A percentile compares a stretch with the other conserved stretches of the same genome.
Conservation (phyloP, 2,888 invertebrate genomes). For the Hirtodrosophila duncani region DNA sequence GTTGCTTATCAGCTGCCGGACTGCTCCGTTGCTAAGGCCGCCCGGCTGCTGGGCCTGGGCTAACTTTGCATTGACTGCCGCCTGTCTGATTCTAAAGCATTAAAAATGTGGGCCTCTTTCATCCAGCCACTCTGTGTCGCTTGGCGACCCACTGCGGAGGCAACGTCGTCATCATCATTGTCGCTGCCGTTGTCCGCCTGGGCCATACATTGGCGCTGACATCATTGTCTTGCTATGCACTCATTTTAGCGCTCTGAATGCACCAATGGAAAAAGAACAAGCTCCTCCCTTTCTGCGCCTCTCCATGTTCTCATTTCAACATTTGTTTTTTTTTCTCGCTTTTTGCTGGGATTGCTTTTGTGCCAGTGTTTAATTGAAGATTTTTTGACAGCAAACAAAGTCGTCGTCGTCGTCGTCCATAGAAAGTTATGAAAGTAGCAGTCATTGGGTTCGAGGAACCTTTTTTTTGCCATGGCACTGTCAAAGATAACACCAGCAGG, state of each 20-base stretch:
- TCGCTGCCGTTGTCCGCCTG: conserved; percentile 11
- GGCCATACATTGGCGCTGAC: conserved; percentile 47
- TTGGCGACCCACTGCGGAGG: not conserved
- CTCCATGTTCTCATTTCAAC: conserved; percentile 22
- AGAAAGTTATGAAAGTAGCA: conserved; percentile 57
- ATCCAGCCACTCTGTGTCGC: too few species aligned
- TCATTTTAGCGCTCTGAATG: conserved; percentile 30
- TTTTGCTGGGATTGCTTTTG: conserved; percentile 56
- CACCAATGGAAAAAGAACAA: conserved; percentile 27
- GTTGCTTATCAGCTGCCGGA: conserved; percentile 62
- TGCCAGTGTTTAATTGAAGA: conserved; percentile 69
- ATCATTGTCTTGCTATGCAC: conserved; percentile 65
- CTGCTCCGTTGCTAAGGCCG: conserved; percentile 60
- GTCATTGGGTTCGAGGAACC: conserved; percentile 60
- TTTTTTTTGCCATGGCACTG: conserved; percentile 34
- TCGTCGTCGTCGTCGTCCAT: conserved; percentile 36
- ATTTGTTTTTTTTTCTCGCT: conserved; percentile 19
- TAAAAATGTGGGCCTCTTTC: too few species aligned
- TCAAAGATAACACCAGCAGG: conserved; percentile 16
- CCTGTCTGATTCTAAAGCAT: too few species aligned
- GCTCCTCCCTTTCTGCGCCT: conserved; percentile 1
- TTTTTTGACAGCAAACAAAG: conserved; percentile 66
- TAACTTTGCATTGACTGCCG: conserved; percentile 62
- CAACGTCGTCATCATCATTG: conserved; percentile 1
- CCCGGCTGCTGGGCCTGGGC: conserved; percentile 29